phyloP scores from a whole-genome alignment of 2,888 invertebrate species.

The Pyrocoelia pectoralis region DNA sequence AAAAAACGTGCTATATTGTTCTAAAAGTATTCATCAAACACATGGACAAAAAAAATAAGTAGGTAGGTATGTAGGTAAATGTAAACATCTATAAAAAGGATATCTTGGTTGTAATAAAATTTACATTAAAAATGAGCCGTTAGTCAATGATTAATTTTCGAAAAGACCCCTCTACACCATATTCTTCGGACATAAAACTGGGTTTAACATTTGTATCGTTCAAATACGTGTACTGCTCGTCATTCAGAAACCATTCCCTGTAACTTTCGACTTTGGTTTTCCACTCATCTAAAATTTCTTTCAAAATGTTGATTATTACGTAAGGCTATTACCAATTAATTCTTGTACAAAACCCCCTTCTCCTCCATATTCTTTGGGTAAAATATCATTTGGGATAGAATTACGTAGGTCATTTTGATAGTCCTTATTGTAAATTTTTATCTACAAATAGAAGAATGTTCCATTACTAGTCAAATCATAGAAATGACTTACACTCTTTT shows the following conservation, averaged over 20 bases:
- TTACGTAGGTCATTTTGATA: neutral
- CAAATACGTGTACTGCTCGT: neutral
- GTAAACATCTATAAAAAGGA: no score
- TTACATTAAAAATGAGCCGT: neutral
- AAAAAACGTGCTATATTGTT: no score
- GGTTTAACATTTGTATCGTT: neutral
- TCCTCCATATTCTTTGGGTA: slow-evolving; percentile 9
- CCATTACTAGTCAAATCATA: no score
- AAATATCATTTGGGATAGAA: neutral
- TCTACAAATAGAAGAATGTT: neutral
- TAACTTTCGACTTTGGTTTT: slow-evolving; percentile 9
- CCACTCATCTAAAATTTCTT: slow-evolving; percentile 6
- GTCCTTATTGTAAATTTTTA: neutral
- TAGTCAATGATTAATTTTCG: neutral
- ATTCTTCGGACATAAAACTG: neutral
- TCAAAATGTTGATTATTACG: neutral
- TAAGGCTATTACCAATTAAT: slow-evolving; percentile 1
- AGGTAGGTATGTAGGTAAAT: no score
- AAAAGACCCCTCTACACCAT: neutral
- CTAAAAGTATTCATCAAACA: no score
- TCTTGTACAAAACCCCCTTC: neutral
- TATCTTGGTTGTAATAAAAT: no score
- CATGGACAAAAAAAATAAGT: no score
- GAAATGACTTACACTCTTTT: neutral
- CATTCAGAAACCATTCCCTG: slow-evolving; percentile 10